These are phyloP conservation scores for Planiliza haematocheilus DNA, from an alignment of 2,113 vertebrate genomes.

Conservation along the genomic window DNA sequence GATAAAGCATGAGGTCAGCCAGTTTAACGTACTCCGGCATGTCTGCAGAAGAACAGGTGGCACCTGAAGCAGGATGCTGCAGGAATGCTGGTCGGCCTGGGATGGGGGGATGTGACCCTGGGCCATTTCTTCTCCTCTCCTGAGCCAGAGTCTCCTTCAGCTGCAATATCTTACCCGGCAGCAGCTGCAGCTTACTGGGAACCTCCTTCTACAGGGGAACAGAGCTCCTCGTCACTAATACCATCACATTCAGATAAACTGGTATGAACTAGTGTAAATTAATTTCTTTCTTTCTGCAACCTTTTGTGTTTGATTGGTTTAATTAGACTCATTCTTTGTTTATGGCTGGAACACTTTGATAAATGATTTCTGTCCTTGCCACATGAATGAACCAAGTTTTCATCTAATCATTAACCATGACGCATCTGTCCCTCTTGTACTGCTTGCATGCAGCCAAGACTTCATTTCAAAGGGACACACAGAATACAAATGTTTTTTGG, in stretches of 20 bases:
- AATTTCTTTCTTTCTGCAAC: no score
- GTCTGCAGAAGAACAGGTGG: neutral
- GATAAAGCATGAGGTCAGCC: neutral
- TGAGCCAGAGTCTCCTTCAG: conserved; percentile 79
- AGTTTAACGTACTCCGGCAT: conserved; percentile 54
- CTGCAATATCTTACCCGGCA: conserved; percentile 84
- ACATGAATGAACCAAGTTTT: neutral
- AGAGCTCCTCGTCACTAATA: neutral
- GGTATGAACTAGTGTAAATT: neutral
- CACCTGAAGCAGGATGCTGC: accelerated
- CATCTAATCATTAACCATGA: conserved; percentile 25
- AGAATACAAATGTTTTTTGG: neutral
- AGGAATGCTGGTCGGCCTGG: conserved; percentile 54
- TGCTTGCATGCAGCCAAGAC: neutral
- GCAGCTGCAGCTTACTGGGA: conserved; percentile 81
- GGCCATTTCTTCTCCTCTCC: conserved; percentile 76
- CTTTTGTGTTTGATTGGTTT: no score
- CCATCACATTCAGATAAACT: neutral
- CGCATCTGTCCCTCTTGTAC: neutral
- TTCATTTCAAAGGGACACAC: neutral
- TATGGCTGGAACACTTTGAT: no score
- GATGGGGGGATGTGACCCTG: neutral
- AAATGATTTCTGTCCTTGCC: no score
- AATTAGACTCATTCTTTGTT: no score
- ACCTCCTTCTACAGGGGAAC: conserved; percentile 79